phyloP scores from a whole-genome alignment of 2,888 invertebrate species.

The Leptura quadrifasciata region DNA sequence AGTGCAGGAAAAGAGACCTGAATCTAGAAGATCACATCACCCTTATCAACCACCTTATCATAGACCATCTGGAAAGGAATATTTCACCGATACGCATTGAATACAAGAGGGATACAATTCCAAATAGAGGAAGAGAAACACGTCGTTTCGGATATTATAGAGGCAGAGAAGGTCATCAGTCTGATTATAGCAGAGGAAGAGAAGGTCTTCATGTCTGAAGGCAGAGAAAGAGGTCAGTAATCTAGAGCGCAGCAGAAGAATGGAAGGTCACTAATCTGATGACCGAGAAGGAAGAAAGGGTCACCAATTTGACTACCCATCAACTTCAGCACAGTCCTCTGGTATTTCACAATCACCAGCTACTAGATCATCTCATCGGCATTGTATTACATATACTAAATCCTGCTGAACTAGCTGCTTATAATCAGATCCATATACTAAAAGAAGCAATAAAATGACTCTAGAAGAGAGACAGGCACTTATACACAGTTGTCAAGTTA shows the following conservation, averaged over 20 bases:
- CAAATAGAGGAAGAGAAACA: neutral
- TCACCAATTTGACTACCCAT: neutral
- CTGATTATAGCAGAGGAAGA: slow-evolving; percentile 10
- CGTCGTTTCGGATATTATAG: neutral
- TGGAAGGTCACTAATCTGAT: neutral
- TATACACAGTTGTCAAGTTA: no score
- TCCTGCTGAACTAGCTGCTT: no score
- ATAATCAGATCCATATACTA: no score
- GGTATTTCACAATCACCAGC: neutral
- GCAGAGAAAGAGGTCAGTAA: no score
- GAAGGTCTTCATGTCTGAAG: slow-evolving; percentile 4
- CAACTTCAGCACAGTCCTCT: neutral
- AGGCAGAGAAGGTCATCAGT: slow-evolving; percentile 1
- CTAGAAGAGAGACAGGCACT: no score
- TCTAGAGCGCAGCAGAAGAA: neutral
- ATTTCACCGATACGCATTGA: neutral
- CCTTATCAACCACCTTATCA: slow-evolving; percentile 8
- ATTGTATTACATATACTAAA: no score
- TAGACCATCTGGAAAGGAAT: neutral
- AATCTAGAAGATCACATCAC: neutral
- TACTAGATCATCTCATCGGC: no score
- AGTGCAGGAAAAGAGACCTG: neutral
- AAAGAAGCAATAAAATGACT: no score
- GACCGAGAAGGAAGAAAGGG: neutral
- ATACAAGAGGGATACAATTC: neutral